A percentile compares a stretch with the other conserved stretches of the same genome.
These are phyloP conservation scores for Cephus pygmeus DNA, from an alignment of 2,888 invertebrate genomes.

Conservation along the genomic window DNA sequence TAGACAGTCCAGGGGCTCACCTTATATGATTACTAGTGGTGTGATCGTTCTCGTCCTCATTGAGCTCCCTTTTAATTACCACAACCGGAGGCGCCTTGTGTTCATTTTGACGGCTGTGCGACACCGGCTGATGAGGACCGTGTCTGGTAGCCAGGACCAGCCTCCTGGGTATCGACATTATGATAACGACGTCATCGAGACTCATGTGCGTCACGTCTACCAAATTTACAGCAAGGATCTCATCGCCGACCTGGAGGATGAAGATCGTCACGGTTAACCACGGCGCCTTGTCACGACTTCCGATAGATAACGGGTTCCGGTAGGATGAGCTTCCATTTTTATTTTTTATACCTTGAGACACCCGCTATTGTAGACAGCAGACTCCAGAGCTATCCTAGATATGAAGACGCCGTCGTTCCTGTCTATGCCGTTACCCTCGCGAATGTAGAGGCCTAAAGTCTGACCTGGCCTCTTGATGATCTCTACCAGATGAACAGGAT, in stretches of 20 bases:
- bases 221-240: slow-evolving; percentile 97
- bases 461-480: slow-evolving; percentile 99
- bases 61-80: slow-evolving; percentile 87
- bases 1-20: slow-evolving; percentile 36
- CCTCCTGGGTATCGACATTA: slow-evolving; percentile 98
- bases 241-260: slow-evolving; percentile 85
- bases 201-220: slow-evolving; percentile 99
- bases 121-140: slow-evolving; percentile 60
- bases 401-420: slow-evolving; percentile 97
- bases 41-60: slow-evolving; percentile 80
- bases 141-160: slow-evolving; percentile 94
- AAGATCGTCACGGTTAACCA: neutral
- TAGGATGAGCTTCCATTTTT: neutral
- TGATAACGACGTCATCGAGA: slow-evolving; percentile 98
- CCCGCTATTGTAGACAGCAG: slow-evolving; percentile 96
- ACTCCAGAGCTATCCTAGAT: slow-evolving; percentile 94
- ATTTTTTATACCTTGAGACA: slow-evolving; percentile 80
- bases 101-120: slow-evolving; percentile 68
- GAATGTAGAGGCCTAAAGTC: slow-evolving; percentile 96
- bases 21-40: slow-evolving; percentile 62
- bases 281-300: neutral
- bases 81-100: slow-evolving; percentile 92
- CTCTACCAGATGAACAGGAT: slow-evolving; percentile 92
- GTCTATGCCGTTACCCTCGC: slow-evolving; percentile 98
- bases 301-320: neutral